Conservation (phyloP, 2,888 invertebrate species). For the Tenthredo mesomela region DNA sequence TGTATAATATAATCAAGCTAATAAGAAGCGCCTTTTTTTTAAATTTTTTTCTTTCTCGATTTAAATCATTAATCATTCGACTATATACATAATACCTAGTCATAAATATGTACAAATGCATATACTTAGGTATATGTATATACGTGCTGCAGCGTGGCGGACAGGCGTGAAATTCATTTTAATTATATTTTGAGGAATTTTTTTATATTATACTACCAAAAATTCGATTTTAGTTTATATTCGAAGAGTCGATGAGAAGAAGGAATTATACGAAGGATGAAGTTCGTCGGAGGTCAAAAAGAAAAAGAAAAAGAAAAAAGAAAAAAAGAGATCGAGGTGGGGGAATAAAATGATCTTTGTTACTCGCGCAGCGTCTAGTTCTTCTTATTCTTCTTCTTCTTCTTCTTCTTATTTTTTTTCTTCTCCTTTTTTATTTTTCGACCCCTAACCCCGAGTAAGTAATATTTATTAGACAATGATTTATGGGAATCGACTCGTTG, state of each 20-base stretch:
- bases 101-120: not conserved
- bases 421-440: not conserved
- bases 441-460: slow-evolving; percentile 7
- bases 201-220: not conserved
- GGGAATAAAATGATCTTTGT: not conserved
- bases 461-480: slow-evolving; percentile 34
- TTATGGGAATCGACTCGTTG: slow-evolving; percentile 28
- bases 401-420: not conserved
- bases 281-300: not conserved
- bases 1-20: too few relatives aligned
- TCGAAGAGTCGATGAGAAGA: too few relatives aligned
- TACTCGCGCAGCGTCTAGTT: not conserved
- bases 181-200: not conserved
- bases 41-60: too few relatives aligned
- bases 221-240: not conserved
- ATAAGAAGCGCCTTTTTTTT: too few relatives aligned
- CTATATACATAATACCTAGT: not conserved
- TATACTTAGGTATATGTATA: not conserved
- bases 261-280: not conserved
- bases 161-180: not conserved
- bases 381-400: not conserved
- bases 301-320: not conserved
- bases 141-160: not conserved
- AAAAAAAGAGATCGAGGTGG: not conserved
- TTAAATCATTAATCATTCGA: not conserved